Base-by-base conservation (phyloP, 1,140 invertebrate genomes). In the Leptinotarsa undecemlineata region DNA sequence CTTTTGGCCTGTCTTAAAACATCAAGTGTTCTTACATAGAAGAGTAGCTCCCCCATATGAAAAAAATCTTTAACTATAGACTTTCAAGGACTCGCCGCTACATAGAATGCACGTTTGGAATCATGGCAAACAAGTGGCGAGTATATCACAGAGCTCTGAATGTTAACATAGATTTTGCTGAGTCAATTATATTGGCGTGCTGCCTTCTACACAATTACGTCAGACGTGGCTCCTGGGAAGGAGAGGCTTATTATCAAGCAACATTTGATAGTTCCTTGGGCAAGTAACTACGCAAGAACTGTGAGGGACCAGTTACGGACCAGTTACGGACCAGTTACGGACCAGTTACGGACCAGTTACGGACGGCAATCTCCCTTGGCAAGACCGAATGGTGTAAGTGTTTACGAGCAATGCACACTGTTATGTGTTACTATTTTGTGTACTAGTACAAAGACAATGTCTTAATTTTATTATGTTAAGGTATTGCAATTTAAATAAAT, bases 61-160 rank as follows among this genome's bases (percentile, higher is more conserved):
- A 80, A 79, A 74, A 74, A 75, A 81, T 86, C 21, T 87, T 85
- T 80, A 88, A 88, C 77, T 88, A 87, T 76, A 73, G 83, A 33
- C 72, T 86, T 20, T 79, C 79, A 33, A 76, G 82, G 70, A 85
- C 82, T 23, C 74, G 85, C 73, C 66, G 83, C 57, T 82, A 85
- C 21, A 79, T 87, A 20, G 86, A 88, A 77, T 87, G 86, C 80
- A 63, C 78, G n/a, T 82, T 82, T 80, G 80, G 77, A 15, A 81
- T 83, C 13, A 42, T 81, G 21, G 6, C 68, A 6, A 85, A 84
- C 66, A 85, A 84, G 75, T 85, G 83, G 83, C 5, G 71, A 33
- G 68, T 73, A 42, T 74, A 74, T 71, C 64, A 76, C 4, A 69
- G 75, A 66, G 71, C 71, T 3, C 51, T 76, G 11, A 68, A 76